Conservation (phyloP, 2,113 vertebrate species). For the Nansenia antarctica region DNA sequence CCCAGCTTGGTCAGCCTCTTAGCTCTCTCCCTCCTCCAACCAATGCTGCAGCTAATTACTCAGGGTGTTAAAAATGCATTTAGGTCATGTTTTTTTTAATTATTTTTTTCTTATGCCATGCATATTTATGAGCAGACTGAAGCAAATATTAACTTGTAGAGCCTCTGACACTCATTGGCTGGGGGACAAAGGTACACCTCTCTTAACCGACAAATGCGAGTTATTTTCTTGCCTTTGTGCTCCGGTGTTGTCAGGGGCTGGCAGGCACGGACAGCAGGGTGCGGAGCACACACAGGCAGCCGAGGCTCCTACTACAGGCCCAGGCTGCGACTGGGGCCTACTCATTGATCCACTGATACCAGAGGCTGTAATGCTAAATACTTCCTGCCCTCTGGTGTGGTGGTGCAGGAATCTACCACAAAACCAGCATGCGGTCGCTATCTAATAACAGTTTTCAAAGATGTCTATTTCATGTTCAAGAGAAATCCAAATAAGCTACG, state of each 20-base stretch:
- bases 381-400: no score
- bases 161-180: slow-evolving; percentile 62
- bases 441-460: no score
- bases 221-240: slow-evolving; percentile 39
- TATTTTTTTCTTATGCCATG: slow-evolving; percentile 76
- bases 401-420: no score
- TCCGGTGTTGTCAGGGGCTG: slow-evolving; percentile 27
- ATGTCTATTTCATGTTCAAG: no score
- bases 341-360: background rate
- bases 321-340: slow-evolving; percentile 13
- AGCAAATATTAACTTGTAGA: slow-evolving; percentile 79
- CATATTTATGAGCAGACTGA: slow-evolving; percentile 77
- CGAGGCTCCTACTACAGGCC: slow-evolving; percentile 20
- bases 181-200: slow-evolving; percentile 68
- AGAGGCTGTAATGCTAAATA: no score
- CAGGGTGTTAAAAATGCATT: slow-evolving; percentile 79
- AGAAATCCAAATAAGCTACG: no score
- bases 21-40: slow-evolving; percentile 46
- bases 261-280: slow-evolving; percentile 27
- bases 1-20: slow-evolving; percentile 36
- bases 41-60: slow-evolving; percentile 75
- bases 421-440: no score
- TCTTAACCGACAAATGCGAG: slow-evolving; percentile 59
- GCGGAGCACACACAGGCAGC: slow-evolving; percentile 9
- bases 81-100: slow-evolving; percentile 78